Percentiles rank a stretch among this genome's conserved stretches.
Conservation (phyloP, 2,797 vertebrate genomes). For the Rhinella marina region DNA sequence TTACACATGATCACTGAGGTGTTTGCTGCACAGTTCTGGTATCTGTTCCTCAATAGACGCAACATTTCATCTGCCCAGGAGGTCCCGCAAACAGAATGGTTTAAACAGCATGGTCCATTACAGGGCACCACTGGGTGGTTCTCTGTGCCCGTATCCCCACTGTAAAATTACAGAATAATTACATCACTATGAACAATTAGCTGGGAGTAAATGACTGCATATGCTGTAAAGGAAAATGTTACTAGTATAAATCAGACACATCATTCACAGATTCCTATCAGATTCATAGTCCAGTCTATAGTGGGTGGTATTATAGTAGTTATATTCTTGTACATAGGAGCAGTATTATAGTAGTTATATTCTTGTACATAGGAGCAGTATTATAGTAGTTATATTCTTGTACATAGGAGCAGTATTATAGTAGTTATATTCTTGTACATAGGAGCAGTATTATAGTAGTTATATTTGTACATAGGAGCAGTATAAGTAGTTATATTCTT, state of each 20-base stretch:
- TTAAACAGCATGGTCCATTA: constrained; percentile 1
- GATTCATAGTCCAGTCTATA: background rate
- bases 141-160: background rate
- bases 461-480: constrained; percentile 7
- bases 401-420: background rate
- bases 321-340: background rate
- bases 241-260: background rate
- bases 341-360: background rate
- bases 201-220: background rate
- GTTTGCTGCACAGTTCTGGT: constrained; percentile 7
- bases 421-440: background rate
- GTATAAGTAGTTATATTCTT: background rate
- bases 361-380: background rate
- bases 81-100: constrained; percentile 2
- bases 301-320: background rate
- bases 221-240: too few species aligned
- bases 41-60: constrained; percentile 25
- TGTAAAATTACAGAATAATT: background rate
- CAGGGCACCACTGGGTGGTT: background rate
- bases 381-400: constrained; percentile 2
- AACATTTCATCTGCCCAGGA: constrained; percentile 19
- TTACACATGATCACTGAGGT: constrained; percentile 10
- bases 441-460: background rate
- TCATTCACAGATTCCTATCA: background rate
- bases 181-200: background rate